Percentiles rank a stretch among this genome's conserved stretches.
phyloP scores from a whole-genome alignment of 1,140 invertebrate species.

The Anastrepha ludens region DNA sequence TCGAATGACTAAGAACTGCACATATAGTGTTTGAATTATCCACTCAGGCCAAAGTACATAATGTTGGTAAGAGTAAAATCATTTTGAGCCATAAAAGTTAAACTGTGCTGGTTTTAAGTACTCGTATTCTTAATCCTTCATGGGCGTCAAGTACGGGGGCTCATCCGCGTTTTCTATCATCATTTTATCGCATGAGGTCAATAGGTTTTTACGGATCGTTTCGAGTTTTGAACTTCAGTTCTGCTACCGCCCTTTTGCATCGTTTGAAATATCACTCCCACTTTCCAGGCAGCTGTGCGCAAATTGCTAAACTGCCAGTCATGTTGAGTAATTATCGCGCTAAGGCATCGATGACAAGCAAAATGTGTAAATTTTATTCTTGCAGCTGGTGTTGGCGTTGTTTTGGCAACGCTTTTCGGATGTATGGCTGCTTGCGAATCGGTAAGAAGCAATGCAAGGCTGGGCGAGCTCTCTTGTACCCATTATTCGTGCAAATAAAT shows the following conservation, averaged over 20 bases:
- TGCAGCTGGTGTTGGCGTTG: not conserved
- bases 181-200: no score
- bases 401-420: not conserved
- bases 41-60: no score
- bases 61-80: no score
- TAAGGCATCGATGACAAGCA: not conserved
- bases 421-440: not conserved
- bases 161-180: no score
- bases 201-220: not conserved
- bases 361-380: not conserved
- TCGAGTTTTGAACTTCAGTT: not conserved
- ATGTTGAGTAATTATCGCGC: slow-evolving; percentile 7
- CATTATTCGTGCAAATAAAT: no score
- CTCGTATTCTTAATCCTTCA: no score
- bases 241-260: not conserved
- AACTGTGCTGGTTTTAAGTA: no score
- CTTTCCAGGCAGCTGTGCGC: not conserved
- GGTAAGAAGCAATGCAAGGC: not conserved
- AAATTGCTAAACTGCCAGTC: not conserved
- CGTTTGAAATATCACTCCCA: not conserved
- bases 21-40: no score
- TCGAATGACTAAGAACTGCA: no score
- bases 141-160: no score
- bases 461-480: no score
- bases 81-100: no score